Percentiles rank a stretch among this genome's conserved stretches.
Evolutionary conservation across 2,797 vertebrate species (phyloP).

Genomic region (Mallotus villosus): DNA sequence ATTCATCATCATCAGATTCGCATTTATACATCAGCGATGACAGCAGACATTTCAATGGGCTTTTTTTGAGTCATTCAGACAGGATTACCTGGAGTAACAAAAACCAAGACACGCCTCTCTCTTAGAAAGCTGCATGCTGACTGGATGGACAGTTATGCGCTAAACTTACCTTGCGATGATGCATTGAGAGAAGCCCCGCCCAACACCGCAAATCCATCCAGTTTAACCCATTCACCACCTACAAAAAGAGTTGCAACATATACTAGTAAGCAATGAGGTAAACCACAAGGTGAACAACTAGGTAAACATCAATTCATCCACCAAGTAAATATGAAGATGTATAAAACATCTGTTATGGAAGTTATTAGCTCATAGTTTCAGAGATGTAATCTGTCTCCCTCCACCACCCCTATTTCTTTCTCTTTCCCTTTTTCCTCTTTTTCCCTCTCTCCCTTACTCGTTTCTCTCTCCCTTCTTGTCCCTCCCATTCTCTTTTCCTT

Average conservation of each 20-base stretch:
- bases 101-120: slow-evolving; percentile 1
- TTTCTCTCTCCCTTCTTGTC: not conserved
- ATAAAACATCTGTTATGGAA: too few species aligned
- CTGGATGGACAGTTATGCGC: slow-evolving; percentile 20
- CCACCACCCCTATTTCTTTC: too few species aligned
- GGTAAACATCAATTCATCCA: not conserved
- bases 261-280: slow-evolving; percentile 11
- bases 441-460: not conserved
- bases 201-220: slow-evolving; percentile 79
- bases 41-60: slow-evolving; percentile 21
- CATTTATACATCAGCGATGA: slow-evolving; percentile 30
- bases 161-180: slow-evolving; percentile 70
- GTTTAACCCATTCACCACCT: slow-evolving; percentile 79
- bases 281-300: not conserved
- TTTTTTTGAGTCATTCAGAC: slow-evolving; percentile 7
- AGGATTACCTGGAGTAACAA: slow-evolving; percentile 9
- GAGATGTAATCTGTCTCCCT: not conserved
- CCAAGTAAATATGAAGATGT: not conserved
- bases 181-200: slow-evolving; percentile 69
- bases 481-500: not conserved
- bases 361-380: too few species aligned
- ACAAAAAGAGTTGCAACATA: slow-evolving; percentile 13
- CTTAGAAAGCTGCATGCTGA: not conserved
- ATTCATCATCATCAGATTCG: slow-evolving; percentile 19
- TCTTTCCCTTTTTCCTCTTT: not conserved